A percentile compares a stretch with the other conserved stretches of the same genome.
phyloP scores from a whole-genome alignment of 2,888 invertebrate species.

The Rosalia funebris region DNA sequence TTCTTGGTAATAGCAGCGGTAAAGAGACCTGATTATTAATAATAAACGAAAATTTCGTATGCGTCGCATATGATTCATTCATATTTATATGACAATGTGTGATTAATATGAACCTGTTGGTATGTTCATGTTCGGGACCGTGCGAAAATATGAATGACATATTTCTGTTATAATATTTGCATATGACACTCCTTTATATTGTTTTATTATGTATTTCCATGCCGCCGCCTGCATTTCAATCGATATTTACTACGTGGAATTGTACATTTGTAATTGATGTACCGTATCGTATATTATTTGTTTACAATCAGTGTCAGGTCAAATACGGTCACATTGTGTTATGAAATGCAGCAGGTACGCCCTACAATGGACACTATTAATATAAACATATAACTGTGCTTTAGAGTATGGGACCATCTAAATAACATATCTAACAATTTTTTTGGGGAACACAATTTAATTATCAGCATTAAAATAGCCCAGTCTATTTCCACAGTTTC shows the following conservation, averaged over 20 bases:
- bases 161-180: conserved; percentile 53
- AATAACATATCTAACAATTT: too few species aligned
- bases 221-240: conserved; percentile 42
- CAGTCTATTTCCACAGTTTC: too few species aligned
- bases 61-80: conserved; percentile 45
- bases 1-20: conserved; percentile 15
- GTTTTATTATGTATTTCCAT: conserved; percentile 48
- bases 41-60: conserved; percentile 41
- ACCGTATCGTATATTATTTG: conserved; percentile 43
- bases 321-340: conserved; percentile 30
- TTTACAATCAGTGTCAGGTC: conserved; percentile 34
- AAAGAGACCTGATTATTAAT: conserved; percentile 28
- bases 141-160: conserved; percentile 58
- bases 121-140: conserved; percentile 49
- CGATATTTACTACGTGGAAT: conserved; percentile 44
- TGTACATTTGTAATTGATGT: conserved; percentile 46
- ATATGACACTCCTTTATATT: conserved; percentile 49
- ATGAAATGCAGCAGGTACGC: too few species aligned
- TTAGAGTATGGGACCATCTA: too few species aligned
- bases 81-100: conserved; percentile 51
- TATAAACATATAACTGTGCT: too few species aligned
- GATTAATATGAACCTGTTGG: conserved; percentile 49
- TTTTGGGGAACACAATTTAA: too few species aligned
- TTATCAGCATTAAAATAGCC: too few species aligned
- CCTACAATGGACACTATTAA: too few species aligned